A percentile compares a stretch with the other conserved stretches of the same genome.
These are phyloP conservation scores for Unio pictorum DNA, from an alignment of 2,888 invertebrate genomes.

Conservation along the genomic window DNA sequence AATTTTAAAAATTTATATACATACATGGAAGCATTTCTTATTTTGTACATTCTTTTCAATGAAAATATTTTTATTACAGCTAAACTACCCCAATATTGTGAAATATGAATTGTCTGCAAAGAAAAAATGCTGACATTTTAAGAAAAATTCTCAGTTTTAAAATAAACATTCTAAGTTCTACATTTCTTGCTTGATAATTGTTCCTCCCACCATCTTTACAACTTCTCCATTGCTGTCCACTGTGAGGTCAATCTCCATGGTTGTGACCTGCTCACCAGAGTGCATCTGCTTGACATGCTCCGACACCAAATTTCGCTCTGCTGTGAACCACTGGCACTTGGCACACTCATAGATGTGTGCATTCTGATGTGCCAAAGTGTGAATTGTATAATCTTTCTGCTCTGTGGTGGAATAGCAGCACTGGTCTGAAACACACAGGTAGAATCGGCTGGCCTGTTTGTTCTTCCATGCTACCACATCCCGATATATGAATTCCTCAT, in stretches of 20 bases:
- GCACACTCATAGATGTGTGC: slow-evolving; percentile 45
- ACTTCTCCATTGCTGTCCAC: slow-evolving; percentile 28
- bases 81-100: no score
- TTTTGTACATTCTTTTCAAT: no score
- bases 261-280: slow-evolving; percentile 19
- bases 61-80: no score
- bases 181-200: slow-evolving; percentile 37
- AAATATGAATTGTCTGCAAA: no score
- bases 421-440: slow-evolving; percentile 41
- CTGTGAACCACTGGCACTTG: slow-evolving; percentile 44
- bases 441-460: slow-evolving; percentile 37
- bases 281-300: slow-evolving; percentile 33
- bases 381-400: slow-evolving; percentile 34
- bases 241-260: slow-evolving; percentile 34
- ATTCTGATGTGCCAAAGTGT: slow-evolving; percentile 38
- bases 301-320: slow-evolving; percentile 17
- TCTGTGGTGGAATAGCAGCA: slow-evolving; percentile 37
- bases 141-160: no score
- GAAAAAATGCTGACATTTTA: no score
- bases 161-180: no score
- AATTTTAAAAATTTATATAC: no score
- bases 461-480: slow-evolving; percentile 44
- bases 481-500: slow-evolving; percentile 42
- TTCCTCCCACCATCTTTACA: slow-evolving; percentile 31
- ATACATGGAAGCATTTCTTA: no score